Base-by-base conservation (phyloP, 2,797 vertebrate genomes). In the Enoplosus armatus region DNA sequence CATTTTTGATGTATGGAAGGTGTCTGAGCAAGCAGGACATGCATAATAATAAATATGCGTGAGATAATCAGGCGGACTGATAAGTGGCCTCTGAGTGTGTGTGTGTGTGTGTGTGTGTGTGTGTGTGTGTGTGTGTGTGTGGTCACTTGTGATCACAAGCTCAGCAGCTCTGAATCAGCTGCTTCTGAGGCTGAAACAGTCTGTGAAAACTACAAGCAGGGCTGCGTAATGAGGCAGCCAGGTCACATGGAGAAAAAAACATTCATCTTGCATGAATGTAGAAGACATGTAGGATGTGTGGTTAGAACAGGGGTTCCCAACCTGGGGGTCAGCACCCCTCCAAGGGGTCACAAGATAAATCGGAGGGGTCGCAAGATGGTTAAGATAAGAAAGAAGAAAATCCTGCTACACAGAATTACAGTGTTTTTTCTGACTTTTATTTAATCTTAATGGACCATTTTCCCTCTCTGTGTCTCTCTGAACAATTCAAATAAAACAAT, bases 1-100 rank as follows among this genome's bases (percentile, higher is more conserved):
- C 9, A 8, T 48, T 53, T n/a, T 63, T 70, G 78, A 81, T 77
- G 76, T 75, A 83, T 77, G 77, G 48, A 41, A n/a, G 55, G 65
- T 24, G 60, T 79, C 61, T 81, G 51, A 73, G 78, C 50, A 58
- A 55, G 33, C 51, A 67, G 72, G 27, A 62, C 53, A 41, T 29
- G 56, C 35, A 72, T 37, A 35, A 29, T 67, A 41, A 81, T 69
- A 84, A 58, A 80, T 83, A 83, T 83, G 81, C 51, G 80, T 56
- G 81, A 80, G 45, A 4, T 72, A 80, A 65, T 80, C 51, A 53
- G n/a, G 31, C 56, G 56, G 43, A 6, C 48, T 50, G 76, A 79
- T 79, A 35, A 58, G 54, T 65, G 29, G 50, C 18, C n/a, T 63
- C 5, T 37, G 58, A 48, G 58, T 26, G 59, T 77, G 41, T 56